These are phyloP conservation scores for Rhyacophila evoluta DNA, from an alignment of 2,888 invertebrate genomes.

Conservation along the genomic window DNA sequence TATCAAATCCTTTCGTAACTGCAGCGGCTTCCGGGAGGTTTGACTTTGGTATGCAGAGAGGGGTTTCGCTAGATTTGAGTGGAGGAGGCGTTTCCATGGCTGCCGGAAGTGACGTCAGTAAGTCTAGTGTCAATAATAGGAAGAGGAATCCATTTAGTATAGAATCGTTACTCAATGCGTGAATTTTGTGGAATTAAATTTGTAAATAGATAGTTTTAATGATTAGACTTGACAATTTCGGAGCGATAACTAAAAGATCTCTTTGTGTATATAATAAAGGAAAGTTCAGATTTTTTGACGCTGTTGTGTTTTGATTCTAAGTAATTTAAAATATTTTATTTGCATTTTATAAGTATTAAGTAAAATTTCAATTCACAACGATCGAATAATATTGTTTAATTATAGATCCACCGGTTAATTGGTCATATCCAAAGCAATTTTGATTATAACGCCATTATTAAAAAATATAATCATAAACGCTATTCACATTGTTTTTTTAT, in stretches of 20 bases:
- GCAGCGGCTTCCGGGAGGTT: conserved; percentile 61
- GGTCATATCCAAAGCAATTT: too few relatives aligned
- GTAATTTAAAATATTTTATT: too few relatives aligned
- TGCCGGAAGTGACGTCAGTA: conserved; percentile 58
- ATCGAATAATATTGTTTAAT: too few relatives aligned
- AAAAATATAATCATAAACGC: too few relatives aligned
- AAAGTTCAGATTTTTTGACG: not conserved
- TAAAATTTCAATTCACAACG: too few relatives aligned
- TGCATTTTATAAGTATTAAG: too few relatives aligned
- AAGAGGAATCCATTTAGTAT: conserved; percentile 90
- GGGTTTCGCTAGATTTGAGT: conserved; percentile 66
- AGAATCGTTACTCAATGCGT: conserved; percentile 85
- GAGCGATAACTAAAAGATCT: not conserved
- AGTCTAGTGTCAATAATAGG: conserved; percentile 59
- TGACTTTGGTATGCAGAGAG: conserved; percentile 67
- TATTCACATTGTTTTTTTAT: too few relatives aligned
- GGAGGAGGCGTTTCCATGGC: conserved; percentile 62
- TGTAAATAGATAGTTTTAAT: conserved; percentile 33
- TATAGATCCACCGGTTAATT: too few relatives aligned
- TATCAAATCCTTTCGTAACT: conserved; percentile 41
- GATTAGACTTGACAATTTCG: not conserved
- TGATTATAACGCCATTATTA: too few relatives aligned
- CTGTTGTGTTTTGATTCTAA: too few relatives aligned
- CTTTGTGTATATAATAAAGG: not conserved
- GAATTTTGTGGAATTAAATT: conserved; percentile 59